Percentiles rank a stretch among this genome's conserved stretches.
phyloP scores from a whole-genome alignment of 2,797 vertebrate genomes.

The Echeneis naucrates region DNA sequence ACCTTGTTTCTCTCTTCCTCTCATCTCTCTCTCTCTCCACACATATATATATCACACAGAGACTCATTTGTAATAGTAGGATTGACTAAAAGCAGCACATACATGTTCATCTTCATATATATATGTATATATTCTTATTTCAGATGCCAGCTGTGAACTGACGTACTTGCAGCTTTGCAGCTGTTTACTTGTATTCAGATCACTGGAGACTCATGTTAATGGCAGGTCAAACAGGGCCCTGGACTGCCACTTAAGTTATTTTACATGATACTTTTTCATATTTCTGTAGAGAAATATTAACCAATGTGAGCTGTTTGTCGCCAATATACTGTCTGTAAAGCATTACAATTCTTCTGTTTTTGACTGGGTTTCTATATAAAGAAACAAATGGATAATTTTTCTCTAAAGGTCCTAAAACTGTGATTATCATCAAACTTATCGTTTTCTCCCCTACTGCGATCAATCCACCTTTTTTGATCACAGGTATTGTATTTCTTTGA shows the following conservation, averaged over 20 bases:
- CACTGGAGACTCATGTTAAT: neutral
- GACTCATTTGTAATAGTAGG: too few relatives aligned
- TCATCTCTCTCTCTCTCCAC: too few relatives aligned
- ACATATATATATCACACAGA: too few relatives aligned
- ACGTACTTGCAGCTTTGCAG: too few relatives aligned
- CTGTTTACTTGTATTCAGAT: neutral
- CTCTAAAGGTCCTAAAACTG: conserved; percentile 16
- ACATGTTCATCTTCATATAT: too few relatives aligned
- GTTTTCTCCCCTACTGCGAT: conserved; percentile 12
- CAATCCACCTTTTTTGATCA: conserved; percentile 17
- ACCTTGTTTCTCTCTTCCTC: too few relatives aligned
- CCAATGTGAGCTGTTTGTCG: neutral
- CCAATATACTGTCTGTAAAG: neutral
- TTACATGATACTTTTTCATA: neutral
- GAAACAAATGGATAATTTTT: conserved; percentile 12
- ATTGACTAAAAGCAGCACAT: too few relatives aligned
- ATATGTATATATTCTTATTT: too few relatives aligned
- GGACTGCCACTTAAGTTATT: too few relatives aligned
- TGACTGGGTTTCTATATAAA: conserved; percentile 17
- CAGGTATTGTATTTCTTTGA: conserved; percentile 16
- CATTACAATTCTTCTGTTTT: conserved; percentile 11
- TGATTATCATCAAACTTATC: conserved; percentile 22
- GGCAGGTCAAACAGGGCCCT: too few relatives aligned
- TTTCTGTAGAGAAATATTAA: neutral
- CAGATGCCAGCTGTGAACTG: too few relatives aligned